phyloP scores from a whole-genome alignment of 1,140 invertebrate species.

The Drosophila persimilis region DNA sequence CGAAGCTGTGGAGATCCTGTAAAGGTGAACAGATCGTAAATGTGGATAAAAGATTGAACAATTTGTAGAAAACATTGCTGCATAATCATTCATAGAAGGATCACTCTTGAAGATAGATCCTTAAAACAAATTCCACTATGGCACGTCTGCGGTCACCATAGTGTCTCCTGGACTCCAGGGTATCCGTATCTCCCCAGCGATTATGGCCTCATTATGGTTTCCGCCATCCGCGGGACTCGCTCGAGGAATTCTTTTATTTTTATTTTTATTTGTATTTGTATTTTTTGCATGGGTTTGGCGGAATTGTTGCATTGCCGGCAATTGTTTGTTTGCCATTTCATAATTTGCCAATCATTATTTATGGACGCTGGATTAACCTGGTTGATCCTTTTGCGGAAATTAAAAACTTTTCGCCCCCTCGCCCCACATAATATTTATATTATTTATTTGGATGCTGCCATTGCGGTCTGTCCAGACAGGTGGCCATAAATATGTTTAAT shows the following conservation, averaged over 20 bases:
- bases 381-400: conserved; percentile 67
- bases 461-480: conserved; percentile 46
- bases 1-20: too few species aligned
- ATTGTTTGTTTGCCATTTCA: conserved; percentile 42
- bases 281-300: conserved; percentile 4
- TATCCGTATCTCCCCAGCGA: not conserved
- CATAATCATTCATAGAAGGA: too few species aligned
- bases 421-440: conserved; percentile 48
- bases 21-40: too few species aligned
- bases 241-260: not conserved
- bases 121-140: too few species aligned
- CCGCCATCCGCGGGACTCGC: too few species aligned
- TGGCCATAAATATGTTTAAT: conserved; percentile 56
- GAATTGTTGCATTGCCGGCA: too few species aligned
- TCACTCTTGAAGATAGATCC: too few species aligned
- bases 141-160: too few species aligned
- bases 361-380: conserved; percentile 47
- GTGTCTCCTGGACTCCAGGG: not conserved
- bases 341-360: conserved; percentile 65
- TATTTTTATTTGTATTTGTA: conserved; percentile 10
- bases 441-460: conserved; percentile 45
- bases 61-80: too few species aligned
- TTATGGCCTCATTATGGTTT: conserved; percentile 1
- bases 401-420: conserved; percentile 43
- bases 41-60: too few species aligned